phyloP scores from a whole-genome alignment of 2,797 vertebrate species.

The Diceros bicornis region DNA sequence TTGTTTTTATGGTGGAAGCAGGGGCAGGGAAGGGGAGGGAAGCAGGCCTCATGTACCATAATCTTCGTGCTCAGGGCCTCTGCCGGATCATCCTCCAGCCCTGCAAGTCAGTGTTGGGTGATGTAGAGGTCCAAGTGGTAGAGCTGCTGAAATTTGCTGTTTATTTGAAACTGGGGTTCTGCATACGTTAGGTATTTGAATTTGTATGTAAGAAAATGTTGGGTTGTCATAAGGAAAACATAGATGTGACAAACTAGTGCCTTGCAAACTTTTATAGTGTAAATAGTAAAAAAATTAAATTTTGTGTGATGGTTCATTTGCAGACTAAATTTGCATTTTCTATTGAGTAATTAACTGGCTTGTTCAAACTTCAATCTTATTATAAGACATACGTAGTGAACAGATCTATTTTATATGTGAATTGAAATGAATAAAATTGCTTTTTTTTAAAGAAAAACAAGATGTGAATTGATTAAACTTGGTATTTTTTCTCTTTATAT shows the following conservation, averaged over 20 bases:
- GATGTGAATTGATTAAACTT: not conserved
- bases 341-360: not conserved
- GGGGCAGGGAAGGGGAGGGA: not conserved
- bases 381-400: not conserved
- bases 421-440: not conserved
- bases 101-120: not conserved
- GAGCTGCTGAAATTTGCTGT: not conserved
- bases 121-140: not conserved
- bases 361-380: not conserved
- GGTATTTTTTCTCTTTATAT: not conserved
- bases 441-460: not conserved
- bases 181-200: not conserved
- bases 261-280: not conserved
- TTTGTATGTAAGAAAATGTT: not conserved
- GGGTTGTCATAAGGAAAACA: not conserved
- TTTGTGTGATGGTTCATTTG: not conserved
- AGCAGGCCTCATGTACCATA: not conserved
- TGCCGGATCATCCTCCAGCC: not conserved
- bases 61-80: not conserved
- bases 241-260: not conserved
- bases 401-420: not conserved
- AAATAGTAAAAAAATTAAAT: not conserved
- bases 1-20: not conserved
- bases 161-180: not conserved
- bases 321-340: conserved; percentile 5